These are phyloP conservation scores for Coronaproctus castanopsis DNA, from an alignment of 2,888 invertebrate genomes.

Conservation along the genomic window DNA sequence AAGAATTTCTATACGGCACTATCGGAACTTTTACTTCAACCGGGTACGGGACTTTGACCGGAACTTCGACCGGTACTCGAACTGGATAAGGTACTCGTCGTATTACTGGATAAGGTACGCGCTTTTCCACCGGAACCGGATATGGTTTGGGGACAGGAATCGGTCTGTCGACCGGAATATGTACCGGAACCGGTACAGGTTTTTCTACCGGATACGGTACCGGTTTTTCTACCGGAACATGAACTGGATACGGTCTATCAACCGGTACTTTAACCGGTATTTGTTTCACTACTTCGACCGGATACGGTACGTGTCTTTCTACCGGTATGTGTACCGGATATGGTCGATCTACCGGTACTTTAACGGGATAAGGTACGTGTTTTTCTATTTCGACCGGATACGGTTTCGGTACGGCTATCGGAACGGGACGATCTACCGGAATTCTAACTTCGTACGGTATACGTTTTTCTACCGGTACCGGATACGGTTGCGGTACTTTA, in stretches of 20 bases:
- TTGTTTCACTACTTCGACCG: conserved; percentile 39
- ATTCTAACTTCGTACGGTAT: conserved; percentile 55
- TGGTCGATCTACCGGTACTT: conserved; percentile 37
- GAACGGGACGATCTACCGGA: conserved; percentile 30
- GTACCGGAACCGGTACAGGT: conserved; percentile 30
- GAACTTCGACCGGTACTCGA: conserved; percentile 45
- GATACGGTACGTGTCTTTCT: conserved; percentile 31
- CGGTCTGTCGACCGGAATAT: conserved; percentile 41
- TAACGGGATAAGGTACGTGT: conserved; percentile 40
- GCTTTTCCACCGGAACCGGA: conserved; percentile 38
- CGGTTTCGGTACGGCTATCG: conserved; percentile 50
- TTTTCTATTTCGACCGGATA: conserved; percentile 47
- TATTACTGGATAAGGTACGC: conserved; percentile 33
- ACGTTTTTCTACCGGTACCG: conserved; percentile 32
- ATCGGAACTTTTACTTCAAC: not conserved
- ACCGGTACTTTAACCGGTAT: conserved; percentile 36
- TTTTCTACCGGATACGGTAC: conserved; percentile 37
- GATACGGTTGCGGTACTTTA: conserved; percentile 30
- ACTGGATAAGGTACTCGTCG: conserved; percentile 41
- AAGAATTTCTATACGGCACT: not conserved
- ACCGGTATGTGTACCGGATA: conserved; percentile 30
- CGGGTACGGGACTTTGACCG: conserved; percentile 36
- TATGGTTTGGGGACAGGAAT: conserved; percentile 57
- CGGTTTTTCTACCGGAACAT: conserved; percentile 34
- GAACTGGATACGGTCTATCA: conserved; percentile 59